Conservation (phyloP, 2,113 vertebrate genomes). For the Collichthys lucidus region DNA sequence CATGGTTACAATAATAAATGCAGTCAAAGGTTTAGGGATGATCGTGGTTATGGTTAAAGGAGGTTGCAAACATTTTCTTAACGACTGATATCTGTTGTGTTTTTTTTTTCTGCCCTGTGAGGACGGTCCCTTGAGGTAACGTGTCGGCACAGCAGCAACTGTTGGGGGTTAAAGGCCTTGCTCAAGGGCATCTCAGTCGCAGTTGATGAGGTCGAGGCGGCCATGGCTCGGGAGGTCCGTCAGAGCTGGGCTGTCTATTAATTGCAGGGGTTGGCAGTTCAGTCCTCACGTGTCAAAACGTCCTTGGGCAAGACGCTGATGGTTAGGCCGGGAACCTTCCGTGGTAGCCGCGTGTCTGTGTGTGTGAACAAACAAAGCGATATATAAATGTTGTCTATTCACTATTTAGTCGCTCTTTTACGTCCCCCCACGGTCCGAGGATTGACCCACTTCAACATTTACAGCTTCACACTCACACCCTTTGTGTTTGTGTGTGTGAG, state of each 20-base stretch:
- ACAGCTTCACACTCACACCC: background rate
- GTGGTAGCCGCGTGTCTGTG: background rate
- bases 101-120: background rate
- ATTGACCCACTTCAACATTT: background rate
- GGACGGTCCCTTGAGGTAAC: background rate
- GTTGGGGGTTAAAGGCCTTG: background rate
- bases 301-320: background rate
- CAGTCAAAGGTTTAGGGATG: background rate
- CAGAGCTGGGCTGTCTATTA: background rate
- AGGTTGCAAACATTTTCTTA: background rate
- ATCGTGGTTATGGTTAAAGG: background rate
- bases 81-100: background rate
- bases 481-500: background rate
- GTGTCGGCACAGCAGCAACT: background rate
- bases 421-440: background rate
- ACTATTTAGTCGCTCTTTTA: background rate
- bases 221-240: slow-evolving; percentile 5
- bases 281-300: background rate
- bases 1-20: background rate
- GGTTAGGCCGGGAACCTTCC: background rate
- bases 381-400: too few species aligned
- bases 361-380: background rate
- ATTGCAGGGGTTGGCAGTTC: background rate
- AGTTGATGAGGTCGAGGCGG: slow-evolving; percentile 3
- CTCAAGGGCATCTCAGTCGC: background rate